phyloP scores from a whole-genome alignment of 2,888 invertebrate species.

The Pseudoips prasinana region DNA sequence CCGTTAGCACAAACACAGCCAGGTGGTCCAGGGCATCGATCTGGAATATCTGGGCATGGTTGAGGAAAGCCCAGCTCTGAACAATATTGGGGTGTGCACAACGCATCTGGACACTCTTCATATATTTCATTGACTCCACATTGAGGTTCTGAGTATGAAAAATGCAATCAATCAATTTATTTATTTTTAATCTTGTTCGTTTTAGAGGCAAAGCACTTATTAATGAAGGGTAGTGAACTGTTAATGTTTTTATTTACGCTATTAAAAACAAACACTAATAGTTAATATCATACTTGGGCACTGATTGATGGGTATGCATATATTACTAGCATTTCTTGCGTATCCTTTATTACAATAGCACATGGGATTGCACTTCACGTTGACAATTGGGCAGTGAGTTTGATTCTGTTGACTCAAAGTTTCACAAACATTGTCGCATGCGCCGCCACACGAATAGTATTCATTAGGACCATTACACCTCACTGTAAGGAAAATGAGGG shows the following conservation, averaged over 20 bases:
- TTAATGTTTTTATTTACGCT: no score
- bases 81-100: slow-evolving; percentile 9
- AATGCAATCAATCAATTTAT: no score
- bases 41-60: slow-evolving; percentile 2
- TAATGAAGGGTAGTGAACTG: no score
- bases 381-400: slow-evolving; percentile 37
- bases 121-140: slow-evolving; percentile 14
- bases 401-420: slow-evolving; percentile 34
- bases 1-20: slow-evolving; percentile 25
- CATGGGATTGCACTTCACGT: slow-evolving; percentile 34
- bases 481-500: slow-evolving; percentile 21
- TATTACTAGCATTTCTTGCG: slow-evolving; percentile 29
- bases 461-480: slow-evolving; percentile 37
- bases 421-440: slow-evolving; percentile 50
- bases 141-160: slow-evolving; percentile 4
- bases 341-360: slow-evolving; percentile 46
- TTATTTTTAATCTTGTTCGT: no score
- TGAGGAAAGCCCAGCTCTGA: slow-evolving; percentile 12
- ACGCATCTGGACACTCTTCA: slow-evolving; percentile 10
- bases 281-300: no score
- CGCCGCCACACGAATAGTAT: slow-evolving; percentile 44
- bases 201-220: no score
- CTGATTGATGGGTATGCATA: slow-evolving; percentile 33
- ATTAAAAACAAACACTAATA: no score
- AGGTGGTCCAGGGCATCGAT: slow-evolving; percentile 5